Evolutionary conservation across 2,888 invertebrate species (phyloP), one percentile per base, ranked within the genome.

Genomic region (Ryuthela nishihirai): DNA sequence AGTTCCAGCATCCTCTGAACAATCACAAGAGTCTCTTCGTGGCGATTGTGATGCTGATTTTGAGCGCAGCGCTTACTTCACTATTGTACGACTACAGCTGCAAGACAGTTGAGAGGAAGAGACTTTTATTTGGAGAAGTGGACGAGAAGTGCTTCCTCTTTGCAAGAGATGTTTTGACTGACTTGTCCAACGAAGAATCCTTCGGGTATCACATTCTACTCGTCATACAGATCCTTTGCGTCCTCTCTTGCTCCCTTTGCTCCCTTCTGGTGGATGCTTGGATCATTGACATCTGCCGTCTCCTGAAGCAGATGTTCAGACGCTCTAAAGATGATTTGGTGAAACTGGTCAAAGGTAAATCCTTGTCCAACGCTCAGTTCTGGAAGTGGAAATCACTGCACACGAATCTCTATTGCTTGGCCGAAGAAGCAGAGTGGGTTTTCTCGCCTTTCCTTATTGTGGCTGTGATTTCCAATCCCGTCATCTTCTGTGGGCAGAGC

Each of bases 311-410:
- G 6, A 29, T 7, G 9, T 3, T 42, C 12, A 12, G 7, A 15
- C 25, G 29, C 12, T 42, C 42, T n/a, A 42, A 42, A 29, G 18
- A 9, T 17, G 42, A 42, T 10, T 21, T 42, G 17, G 18, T 42
- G 7, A 10, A 10, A 4, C 2, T 42, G 42, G 17, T 18, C 15
- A 29, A 26, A 10, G 20, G 20, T n/a, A 17, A 10, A 12, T 26
- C 15, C 9, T 17, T 29, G 25, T 42, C 29, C 29, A 18, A 21
- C 9, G 29, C 25, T 9, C 7, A 15, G 4, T 42, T 42, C 18
- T 17, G 24, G 21, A 3, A 2, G 10, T 42, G 42, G 42, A 42
- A 42, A 7, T 9, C n/a, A 10, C 18, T 17, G 15, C 29, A 42
- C 18, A 26, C 2, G 3, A 4, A 42, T 6, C 29, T 42, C 6